Percentiles rank a stretch among this genome's conserved stretches.
These are phyloP conservation scores for Ammospiza nelsoni DNA, from an alignment of 2,113 vertebrate genomes.

Conservation along the genomic window DNA sequence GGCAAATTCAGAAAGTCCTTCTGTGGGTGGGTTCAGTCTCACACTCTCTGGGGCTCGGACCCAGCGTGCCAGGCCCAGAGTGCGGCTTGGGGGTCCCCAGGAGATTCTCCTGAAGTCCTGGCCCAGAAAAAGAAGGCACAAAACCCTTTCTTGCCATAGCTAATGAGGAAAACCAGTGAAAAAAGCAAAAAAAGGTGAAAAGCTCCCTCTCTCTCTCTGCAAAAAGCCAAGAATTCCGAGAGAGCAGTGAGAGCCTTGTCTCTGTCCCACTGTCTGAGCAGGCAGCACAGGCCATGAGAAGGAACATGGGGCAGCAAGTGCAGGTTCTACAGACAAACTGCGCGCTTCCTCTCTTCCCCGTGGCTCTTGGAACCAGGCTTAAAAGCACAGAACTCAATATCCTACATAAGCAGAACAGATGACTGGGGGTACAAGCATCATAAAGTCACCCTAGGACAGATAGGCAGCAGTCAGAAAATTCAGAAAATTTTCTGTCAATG, in stretches of 20 bases:
- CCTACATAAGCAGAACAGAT: neutral
- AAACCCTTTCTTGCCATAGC: neutral
- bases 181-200: neutral
- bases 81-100: neutral
- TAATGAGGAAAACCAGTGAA: neutral
- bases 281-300: neutral
- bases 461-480: neutral
- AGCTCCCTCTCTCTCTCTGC: neutral
- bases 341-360: fast-evolving
- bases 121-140: neutral
- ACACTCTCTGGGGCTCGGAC: fast-evolving
- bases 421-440: too few species aligned
- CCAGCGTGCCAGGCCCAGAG: fast-evolving
- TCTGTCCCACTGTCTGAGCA: fast-evolving
- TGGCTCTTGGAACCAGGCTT: neutral
- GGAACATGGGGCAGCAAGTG: fast-evolving
- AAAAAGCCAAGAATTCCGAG: fast-evolving
- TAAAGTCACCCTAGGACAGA: neutral
- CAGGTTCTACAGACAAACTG: neutral
- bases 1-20: neutral
- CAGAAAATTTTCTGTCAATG: neutral
- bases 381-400: neutral
- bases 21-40: too few species aligned
- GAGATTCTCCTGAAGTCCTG: neutral
- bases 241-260: too few species aligned